A percentile compares a stretch with the other conserved stretches of the same genome.
These are phyloP conservation scores for Keiferia lycopersicella DNA, from an alignment of 2,888 invertebrate genomes.

Conservation along the genomic window DNA sequence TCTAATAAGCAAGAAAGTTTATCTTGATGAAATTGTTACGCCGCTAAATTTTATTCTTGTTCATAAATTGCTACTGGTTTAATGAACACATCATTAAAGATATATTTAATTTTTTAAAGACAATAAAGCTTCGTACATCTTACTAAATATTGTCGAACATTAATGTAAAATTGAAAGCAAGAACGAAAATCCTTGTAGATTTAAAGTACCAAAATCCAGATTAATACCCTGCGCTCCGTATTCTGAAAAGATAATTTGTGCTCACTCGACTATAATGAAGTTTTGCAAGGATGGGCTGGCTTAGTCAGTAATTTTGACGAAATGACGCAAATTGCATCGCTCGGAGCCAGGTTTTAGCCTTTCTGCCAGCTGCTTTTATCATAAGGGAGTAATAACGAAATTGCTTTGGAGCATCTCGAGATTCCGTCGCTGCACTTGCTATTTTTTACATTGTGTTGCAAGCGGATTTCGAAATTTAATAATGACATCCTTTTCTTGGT, in stretches of 20 bases:
- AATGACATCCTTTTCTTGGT: not conserved
- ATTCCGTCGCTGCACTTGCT: constrained; percentile 34
- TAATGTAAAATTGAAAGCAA: not conserved
- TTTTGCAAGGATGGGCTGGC: constrained; percentile 55
- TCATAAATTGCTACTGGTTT: no score
- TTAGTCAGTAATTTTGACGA: constrained; percentile 57
- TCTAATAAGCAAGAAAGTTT: not conserved
- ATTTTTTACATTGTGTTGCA: constrained; percentile 33
- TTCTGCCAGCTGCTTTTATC: constrained; percentile 17
- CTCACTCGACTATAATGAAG: constrained; percentile 54
- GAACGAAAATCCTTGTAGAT: not conserved
- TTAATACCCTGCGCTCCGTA: constrained; percentile 29
- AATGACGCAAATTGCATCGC: constrained; percentile 56
- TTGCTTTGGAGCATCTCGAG: constrained; percentile 34
- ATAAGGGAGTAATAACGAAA: constrained; percentile 35
- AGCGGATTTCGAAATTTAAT: constrained; percentile 14
- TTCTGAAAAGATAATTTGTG: constrained; percentile 44
- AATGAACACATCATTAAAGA: no score
- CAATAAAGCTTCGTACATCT: not conserved
- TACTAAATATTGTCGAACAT: not conserved
- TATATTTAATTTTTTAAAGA: no score
- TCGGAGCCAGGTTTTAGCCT: constrained; percentile 44
- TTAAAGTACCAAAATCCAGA: constrained; percentile 25
- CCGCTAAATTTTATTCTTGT: no score
- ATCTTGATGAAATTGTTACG: no score